These are phyloP conservation scores for Perithous albicinctus DNA, from an alignment of 2,888 invertebrate genomes.

Conservation along the genomic window DNA sequence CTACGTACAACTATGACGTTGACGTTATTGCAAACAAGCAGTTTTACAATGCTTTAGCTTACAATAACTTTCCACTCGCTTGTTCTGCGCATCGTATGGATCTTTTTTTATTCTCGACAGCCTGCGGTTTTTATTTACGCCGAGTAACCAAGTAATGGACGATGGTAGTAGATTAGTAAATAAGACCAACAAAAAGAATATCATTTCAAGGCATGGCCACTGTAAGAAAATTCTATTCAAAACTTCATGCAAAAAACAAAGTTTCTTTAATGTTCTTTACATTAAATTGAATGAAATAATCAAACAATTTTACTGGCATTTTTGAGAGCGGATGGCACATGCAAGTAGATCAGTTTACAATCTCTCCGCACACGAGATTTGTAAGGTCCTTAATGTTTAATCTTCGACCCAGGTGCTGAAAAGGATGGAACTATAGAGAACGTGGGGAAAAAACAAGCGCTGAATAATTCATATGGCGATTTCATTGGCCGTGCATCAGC, in stretches of 20 bases:
- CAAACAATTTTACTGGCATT: background rate
- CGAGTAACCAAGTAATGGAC: background rate
- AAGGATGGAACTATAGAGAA: background rate
- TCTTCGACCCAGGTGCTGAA: slow-evolving; percentile 19
- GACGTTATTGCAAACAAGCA: background rate
- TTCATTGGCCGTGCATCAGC: slow-evolving; percentile 66
- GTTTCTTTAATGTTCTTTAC: too few species aligned
- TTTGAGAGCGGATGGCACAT: background rate
- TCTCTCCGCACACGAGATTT: slow-evolving; percentile 32
- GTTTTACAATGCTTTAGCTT: background rate
- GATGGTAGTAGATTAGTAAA: too few species aligned
- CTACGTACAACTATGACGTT: slow-evolving; percentile 13
- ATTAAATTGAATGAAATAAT: background rate
- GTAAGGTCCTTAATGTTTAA: slow-evolving; percentile 52
- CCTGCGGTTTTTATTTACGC: too few species aligned
- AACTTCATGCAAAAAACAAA: too few species aligned
- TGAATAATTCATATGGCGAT: slow-evolving; percentile 74
- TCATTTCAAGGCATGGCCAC: too few species aligned
- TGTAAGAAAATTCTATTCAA: too few species aligned
- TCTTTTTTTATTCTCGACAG: background rate
- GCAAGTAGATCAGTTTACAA: slow-evolving; percentile 12
- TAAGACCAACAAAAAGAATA: too few species aligned
- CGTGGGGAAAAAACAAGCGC: slow-evolving; percentile 56
- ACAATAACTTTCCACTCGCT: too few species aligned
- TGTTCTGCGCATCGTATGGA: background rate